phyloP scores from a whole-genome alignment of 2,888 invertebrate genomes.

The Drosophila limbata region DNA sequence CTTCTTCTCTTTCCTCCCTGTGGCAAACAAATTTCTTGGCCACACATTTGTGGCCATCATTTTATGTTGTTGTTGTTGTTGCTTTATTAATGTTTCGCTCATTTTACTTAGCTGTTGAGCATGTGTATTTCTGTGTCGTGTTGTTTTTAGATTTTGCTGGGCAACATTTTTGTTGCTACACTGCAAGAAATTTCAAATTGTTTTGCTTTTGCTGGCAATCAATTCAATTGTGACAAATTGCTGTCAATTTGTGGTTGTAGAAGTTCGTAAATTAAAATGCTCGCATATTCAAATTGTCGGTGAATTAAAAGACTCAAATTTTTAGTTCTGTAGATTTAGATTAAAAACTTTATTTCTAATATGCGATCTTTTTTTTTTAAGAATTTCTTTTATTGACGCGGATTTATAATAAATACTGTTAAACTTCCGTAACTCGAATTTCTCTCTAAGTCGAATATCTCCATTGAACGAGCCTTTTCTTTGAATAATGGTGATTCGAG shows the following conservation, averaged over 20 bases:
- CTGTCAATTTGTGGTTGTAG: not conserved
- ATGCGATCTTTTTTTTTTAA: not conserved
- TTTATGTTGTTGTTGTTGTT: conserved; percentile 34
- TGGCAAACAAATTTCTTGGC: conserved; percentile 51
- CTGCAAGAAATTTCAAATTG: conserved; percentile 36
- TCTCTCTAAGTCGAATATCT: too few relatives aligned
- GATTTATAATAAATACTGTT: too few relatives aligned
- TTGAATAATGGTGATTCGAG: too few relatives aligned
- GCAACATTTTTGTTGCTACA: conserved; percentile 45
- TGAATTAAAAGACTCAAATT: not conserved
- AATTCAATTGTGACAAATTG: conserved; percentile 24
- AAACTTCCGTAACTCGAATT: too few relatives aligned
- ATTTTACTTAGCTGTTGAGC: conserved; percentile 50
- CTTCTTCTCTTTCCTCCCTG: conserved; percentile 1
- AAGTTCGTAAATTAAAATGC: not conserved
- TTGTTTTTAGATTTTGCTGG: conserved; percentile 61
- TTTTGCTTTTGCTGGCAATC: conserved; percentile 3
- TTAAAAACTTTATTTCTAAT: not conserved
- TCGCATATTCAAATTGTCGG: not conserved
- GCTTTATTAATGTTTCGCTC: conserved; percentile 58
- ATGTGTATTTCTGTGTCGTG: conserved; percentile 45
- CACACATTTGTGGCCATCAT: conserved; percentile 60
- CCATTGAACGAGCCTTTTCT: too few relatives aligned
- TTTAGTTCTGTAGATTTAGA: not conserved
- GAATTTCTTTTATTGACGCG: not conserved